phyloP scores from a whole-genome alignment of 2,797 vertebrate species.

The Melopsittacus undulatus region DNA sequence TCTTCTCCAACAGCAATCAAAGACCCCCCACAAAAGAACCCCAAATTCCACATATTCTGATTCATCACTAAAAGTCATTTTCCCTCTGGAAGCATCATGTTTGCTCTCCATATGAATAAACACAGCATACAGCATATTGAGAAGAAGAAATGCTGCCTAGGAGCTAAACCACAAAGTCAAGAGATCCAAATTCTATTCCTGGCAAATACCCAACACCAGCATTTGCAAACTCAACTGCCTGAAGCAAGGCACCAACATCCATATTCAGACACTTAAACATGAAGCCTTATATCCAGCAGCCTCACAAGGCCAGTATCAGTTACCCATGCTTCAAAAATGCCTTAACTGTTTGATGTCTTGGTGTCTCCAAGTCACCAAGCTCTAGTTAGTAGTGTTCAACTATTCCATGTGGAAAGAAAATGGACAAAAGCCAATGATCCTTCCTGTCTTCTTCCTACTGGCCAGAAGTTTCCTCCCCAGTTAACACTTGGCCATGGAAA shows the following conservation, averaged over 20 bases:
- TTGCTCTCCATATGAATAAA: neutral
- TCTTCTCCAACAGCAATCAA: neutral
- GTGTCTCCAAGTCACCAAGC: neutral
- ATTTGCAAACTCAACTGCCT: neutral
- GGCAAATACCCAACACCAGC: conserved; percentile 43
- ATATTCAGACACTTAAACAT: neutral
- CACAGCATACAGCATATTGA: neutral
- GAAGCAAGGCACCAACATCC: conserved; percentile 24
- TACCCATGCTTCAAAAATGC: neutral
- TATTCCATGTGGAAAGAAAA: neutral
- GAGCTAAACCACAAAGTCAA: conserved; percentile 47
- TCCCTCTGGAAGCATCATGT: neutral
- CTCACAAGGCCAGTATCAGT: neutral
- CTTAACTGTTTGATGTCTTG: conserved; percentile 16
- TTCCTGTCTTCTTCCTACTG: neutral
- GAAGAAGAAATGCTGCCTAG: conserved; percentile 14
- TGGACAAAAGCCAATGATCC: neutral
- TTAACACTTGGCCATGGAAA: neutral
- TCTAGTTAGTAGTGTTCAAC: neutral
- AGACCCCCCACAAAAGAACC: neutral
- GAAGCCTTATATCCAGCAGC: neutral
- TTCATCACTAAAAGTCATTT: neutral
- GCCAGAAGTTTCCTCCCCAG: neutral
- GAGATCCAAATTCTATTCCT: conserved; percentile 21
- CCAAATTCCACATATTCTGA: neutral